Evolutionary conservation across 2,888 invertebrate species (phyloP), one percentile per base, ranked within the genome.

Genomic region (Melanostoma mellinum): DNA sequence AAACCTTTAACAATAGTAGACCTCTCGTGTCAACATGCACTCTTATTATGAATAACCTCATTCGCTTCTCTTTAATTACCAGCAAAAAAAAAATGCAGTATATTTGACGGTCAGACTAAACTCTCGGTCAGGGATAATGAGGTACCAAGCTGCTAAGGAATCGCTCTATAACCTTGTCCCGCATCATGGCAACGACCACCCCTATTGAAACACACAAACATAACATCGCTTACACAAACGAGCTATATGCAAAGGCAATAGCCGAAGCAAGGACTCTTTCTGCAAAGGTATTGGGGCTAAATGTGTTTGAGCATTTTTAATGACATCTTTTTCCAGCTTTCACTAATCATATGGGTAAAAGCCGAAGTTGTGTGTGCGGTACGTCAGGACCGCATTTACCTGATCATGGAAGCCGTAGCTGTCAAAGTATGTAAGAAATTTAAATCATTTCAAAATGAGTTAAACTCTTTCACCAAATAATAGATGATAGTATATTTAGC

Each of bases 241-340:
- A 81, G 63, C 44, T 68, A 63, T 52, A n/a, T 63, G 78, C 63
- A 82, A 78, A 74, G 78, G 78, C 82, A 84, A 78, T 84, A 84
- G 82, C 82, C 84, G 74, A 67, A 61, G 60, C 74, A 74, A 84
- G 74, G 79, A 46, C 69, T 53, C 58, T 46, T 58, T 69, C 65
- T 69, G 65, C 42, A 44, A 46, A 67, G 69, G 71, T 65, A 74
- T 68, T 72, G 42, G 65, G 63, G 74, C 50, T 40, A 53, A 74
- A 67, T 63, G 48, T 78, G 84, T 79, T 82, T 84, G 84, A 74
- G 84, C 84, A 84, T 84, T 79, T 84, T 84, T 84, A 84, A 84
- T 84, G 75, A 75, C 74, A 56, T 79, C 55, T 53, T 33, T 61
- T 72, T 68, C 36, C 60, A 61, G 35, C 6, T 63, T 48, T 63